Evolutionary conservation across 2,113 vertebrate species (phyloP).

Genomic region (Thalassoma bifasciatum): DNA sequence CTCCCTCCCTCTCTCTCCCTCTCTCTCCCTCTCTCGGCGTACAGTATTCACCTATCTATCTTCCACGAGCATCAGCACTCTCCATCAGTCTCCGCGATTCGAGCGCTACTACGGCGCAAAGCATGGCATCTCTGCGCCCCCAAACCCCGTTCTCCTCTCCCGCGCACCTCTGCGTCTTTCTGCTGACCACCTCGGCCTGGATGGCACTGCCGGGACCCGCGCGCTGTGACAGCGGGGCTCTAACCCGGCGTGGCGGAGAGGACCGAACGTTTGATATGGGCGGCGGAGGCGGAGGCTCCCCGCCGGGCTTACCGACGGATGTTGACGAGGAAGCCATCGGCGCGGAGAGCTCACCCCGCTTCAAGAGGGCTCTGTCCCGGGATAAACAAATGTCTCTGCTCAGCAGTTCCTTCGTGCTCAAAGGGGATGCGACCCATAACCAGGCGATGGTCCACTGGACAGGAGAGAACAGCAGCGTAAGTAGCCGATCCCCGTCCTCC

Average conservation of each 20-base stretch:
- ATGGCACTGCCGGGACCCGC: conserved; percentile 75
- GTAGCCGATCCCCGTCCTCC: conserved; percentile 70
- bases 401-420: conserved; percentile 97
- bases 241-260: conserved; percentile 65
- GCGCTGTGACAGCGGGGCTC: conserved; percentile 72
- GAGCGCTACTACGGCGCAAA: conserved; percentile 83
- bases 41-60: conserved; percentile 80
- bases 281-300: conserved; percentile 52
- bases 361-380: conserved; percentile 82
- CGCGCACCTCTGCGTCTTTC: conserved; percentile 70
- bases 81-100: conserved; percentile 76
- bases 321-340: conserved; percentile 46
- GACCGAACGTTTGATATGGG: conserved; percentile 64
- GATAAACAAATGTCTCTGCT: conserved; percentile 87
- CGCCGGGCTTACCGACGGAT: conserved; percentile 43
- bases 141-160: conserved; percentile 60
- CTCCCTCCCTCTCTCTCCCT: conserved; percentile 70
- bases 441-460: conserved; percentile 99
- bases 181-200: conserved; percentile 70
- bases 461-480: conserved; percentile 98
- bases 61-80: conserved; percentile 77
- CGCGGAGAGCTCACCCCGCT: conserved; percentile 69
- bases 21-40: conserved; percentile 70
- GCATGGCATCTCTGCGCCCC: conserved; percentile 76
- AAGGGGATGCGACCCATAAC: conserved; percentile 97